A percentile compares a stretch with the other conserved stretches of the same genome.
Evolutionary conservation across 2,888 invertebrate genomes (phyloP).

Genomic region (Microctonus hyperodae): DNA sequence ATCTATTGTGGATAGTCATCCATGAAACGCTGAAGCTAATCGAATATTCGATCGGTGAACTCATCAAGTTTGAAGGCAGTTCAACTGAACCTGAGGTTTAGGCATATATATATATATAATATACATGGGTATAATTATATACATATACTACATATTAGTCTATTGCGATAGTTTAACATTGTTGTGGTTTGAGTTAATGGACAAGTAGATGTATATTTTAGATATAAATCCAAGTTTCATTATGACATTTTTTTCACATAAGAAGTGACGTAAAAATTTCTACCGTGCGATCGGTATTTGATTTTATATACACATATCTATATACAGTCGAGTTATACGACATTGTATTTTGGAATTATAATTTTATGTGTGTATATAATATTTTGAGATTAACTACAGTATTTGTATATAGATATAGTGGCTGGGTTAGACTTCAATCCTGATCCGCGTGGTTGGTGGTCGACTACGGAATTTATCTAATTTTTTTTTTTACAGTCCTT

Average conservation of each 20-base stretch:
- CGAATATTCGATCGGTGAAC: constrained; percentile 28
- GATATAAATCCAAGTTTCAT: constrained; percentile 28
- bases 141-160: no score
- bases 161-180: no score
- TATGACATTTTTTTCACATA: constrained; percentile 25
- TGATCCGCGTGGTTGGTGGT: constrained; percentile 28
- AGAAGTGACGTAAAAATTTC: neutral
- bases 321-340: neutral
- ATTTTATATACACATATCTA: constrained; percentile 5
- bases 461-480: constrained; percentile 4
- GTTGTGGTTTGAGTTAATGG: neutral
- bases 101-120: neutral
- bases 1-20: constrained; percentile 29
- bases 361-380: constrained; percentile 8
- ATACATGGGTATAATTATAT: neutral
- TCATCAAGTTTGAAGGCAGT: constrained; percentile 22
- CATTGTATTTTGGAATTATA: neutral
- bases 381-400: constrained; percentile 25
- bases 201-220: constrained; percentile 10
- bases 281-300: neutral
- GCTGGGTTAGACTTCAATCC: constrained; percentile 2
- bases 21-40: constrained; percentile 30
- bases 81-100: neutral
- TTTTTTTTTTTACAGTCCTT: neutral
- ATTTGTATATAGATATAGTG: no score